These are phyloP conservation scores for Amiota minor DNA, from an alignment of 2,888 invertebrate species.

Conservation along the genomic window DNA sequence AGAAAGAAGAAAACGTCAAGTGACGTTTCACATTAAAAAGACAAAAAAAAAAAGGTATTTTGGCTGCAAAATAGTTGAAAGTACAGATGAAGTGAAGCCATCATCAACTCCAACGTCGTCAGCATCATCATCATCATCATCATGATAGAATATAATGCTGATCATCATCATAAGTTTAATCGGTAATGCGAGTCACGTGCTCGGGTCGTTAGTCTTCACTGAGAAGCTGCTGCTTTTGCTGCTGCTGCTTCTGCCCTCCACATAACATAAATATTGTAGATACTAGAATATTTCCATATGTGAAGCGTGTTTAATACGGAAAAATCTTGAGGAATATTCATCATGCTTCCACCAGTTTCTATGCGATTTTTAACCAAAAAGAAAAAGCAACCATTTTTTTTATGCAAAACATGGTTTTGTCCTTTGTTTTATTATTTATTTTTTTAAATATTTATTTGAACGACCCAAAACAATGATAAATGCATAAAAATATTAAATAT, in stretches of 20 bases:
- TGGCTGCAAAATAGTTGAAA: constrained; percentile 21
- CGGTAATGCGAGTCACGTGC: constrained; percentile 69
- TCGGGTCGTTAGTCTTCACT: constrained; percentile 64
- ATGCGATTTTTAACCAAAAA: not conserved
- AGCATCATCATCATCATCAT: constrained; percentile 37
- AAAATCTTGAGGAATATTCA: constrained; percentile 17
- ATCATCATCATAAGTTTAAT: constrained; percentile 67
- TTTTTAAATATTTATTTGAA: constrained; percentile 61
- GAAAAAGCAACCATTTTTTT: constrained; percentile 61
- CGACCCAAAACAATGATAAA: constrained; percentile 62
- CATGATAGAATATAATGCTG: constrained; percentile 69
- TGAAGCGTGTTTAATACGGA: not conserved
- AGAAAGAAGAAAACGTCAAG: no score
- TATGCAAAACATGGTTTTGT: constrained; percentile 52
- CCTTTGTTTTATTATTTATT: constrained; percentile 39
- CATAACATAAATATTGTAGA: no score
- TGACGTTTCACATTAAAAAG: no score
- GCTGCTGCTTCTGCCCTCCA: no score
- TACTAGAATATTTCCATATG: constrained; percentile 17
- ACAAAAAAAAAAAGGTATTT: constrained; percentile 24
- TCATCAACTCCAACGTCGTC: constrained; percentile 30
- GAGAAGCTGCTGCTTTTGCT: constrained; percentile 1
- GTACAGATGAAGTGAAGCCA: not conserved
- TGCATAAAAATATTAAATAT: constrained; percentile 58
- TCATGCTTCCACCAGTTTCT: not conserved